phyloP scores from a whole-genome alignment of 2,797 vertebrate genomes.

The Acestrorhynchus altus region DNA sequence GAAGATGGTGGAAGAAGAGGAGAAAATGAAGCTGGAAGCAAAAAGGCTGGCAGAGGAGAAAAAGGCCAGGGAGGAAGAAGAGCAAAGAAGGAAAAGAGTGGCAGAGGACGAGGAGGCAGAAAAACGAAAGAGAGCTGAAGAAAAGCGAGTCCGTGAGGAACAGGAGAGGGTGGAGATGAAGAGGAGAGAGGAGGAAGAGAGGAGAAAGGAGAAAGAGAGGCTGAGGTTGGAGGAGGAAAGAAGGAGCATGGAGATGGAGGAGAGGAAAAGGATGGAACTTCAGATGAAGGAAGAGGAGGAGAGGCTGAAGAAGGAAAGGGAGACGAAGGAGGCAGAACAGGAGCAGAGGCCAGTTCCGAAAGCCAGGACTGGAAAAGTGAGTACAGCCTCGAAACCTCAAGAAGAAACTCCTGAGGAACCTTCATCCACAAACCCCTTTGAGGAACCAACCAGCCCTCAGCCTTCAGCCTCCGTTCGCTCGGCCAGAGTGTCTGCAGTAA shows the following conservation, averaged over 20 bases:
- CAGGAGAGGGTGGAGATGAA: slow-evolving; percentile 35
- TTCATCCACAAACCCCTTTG: slow-evolving; percentile 31
- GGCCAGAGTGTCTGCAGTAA: slow-evolving; percentile 74
- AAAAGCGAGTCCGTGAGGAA: slow-evolving; percentile 19
- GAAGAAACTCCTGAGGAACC: slow-evolving; percentile 50
- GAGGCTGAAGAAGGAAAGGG: slow-evolving; percentile 62
- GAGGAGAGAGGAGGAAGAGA: slow-evolving; percentile 1
- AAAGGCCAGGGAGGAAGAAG: slow-evolving; percentile 3
- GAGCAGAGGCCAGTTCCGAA: slow-evolving; percentile 3
- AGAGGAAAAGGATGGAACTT: slow-evolving; percentile 35
- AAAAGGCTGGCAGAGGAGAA: slow-evolving; percentile 34
- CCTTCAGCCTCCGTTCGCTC: slow-evolving; percentile 56
- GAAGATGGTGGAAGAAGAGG: background rate
- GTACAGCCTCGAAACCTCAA: background rate
- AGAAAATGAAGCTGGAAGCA: slow-evolving; percentile 14
- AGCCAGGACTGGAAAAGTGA: slow-evolving; percentile 15
- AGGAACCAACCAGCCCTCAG: slow-evolving; percentile 35
- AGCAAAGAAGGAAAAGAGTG: slow-evolving; percentile 21
- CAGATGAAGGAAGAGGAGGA: background rate
- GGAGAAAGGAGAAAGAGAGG: slow-evolving; percentile 12
- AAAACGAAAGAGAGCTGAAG: slow-evolving; percentile 20
- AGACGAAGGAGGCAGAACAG: slow-evolving; percentile 52
- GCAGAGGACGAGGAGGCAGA: slow-evolving; percentile 28
- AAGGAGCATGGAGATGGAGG: slow-evolving; percentile 8
- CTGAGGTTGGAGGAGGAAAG: slow-evolving; percentile 38